A percentile compares a stretch with the other conserved stretches of the same genome.
These are phyloP conservation scores for Pelodiscus sinensis DNA, from an alignment of 2,113 vertebrate species.

Conservation along the genomic window DNA sequence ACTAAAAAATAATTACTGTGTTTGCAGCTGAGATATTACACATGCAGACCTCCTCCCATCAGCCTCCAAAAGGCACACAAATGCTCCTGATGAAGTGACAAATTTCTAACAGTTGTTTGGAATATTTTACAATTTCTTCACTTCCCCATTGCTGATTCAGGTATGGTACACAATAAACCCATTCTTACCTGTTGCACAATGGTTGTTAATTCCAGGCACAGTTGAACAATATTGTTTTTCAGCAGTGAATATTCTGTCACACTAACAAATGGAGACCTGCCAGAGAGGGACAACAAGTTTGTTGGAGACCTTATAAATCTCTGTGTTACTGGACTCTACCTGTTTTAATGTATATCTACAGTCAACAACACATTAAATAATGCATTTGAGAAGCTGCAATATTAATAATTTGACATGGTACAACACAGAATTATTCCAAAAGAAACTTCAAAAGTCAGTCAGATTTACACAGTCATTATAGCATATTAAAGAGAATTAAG, in stretches of 20 bases:
- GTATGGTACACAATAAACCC: neutral
- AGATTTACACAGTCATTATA: neutral
- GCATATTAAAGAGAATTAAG: neutral
- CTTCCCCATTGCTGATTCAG: no score
- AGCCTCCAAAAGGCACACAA: neutral
- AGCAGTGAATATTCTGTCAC: conserved; percentile 94
- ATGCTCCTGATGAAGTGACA: neutral
- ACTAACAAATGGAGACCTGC: conserved; percentile 92
- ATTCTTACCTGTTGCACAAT: conserved; percentile 92
- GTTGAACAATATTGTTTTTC: conserved; percentile 95
- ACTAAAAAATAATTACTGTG: neutral
- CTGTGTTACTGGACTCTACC: neutral
- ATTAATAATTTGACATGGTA: neutral
- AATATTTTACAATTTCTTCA: neutral
- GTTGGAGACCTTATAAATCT: conserved; percentile 12
- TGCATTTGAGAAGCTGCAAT: conserved; percentile 4
- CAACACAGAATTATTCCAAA: neutral
- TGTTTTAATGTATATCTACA: neutral
- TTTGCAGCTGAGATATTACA: neutral
- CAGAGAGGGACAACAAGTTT: conserved; percentile 16
- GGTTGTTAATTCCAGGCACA: conserved; percentile 93
- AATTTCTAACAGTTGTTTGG: neutral
- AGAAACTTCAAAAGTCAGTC: neutral
- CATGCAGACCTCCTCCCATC: neutral
- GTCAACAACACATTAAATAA: neutral